Evolutionary conservation across 2,797 vertebrate genomes (phyloP), one percentile per base, ranked within the genome.

Genomic region (Monodelphis domestica): DNA sequence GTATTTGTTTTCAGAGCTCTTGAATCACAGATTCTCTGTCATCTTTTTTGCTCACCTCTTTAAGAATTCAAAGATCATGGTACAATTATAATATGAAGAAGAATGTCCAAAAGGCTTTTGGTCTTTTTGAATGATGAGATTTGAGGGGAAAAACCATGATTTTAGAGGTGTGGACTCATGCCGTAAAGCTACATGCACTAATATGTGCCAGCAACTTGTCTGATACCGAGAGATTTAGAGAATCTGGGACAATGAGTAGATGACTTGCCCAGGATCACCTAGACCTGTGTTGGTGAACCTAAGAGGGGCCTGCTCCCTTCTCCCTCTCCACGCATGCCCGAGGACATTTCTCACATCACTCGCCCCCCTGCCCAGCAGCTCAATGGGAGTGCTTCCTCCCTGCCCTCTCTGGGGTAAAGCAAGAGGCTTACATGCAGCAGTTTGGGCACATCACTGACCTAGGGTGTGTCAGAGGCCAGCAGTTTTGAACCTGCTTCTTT

Each of bases 31-130:
- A 57, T 89, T 55, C 17, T 2, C 1, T 90, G 7, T 54, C 90
- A 59, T 56, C n/a, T 90, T 95, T 70, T 94, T 94, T 95, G 54
- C 94, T 45, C 89, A 78, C 90, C 14, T 96, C 24, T 54, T 95
- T 56, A 88, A 87, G 89, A 92, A 55, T 87, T 51, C 92, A 53
- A 70, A 54, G 93, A 89, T 33, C 12, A 3, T 88, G 91, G 90
- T 93, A 52, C 92, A 88, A 91, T 78, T 95, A 70, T 91, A 4
- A n/a, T 29, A 30, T 91, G 63, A 90, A 88, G 91, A 96, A 95
- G 78, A 55, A 54, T 93, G 52, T 38, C 55, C 57, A 91, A 92
- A 56, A 56, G 14, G n/a, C n/a, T 70, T 70, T 15, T 38, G 15
- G 33, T 70, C 63, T 70, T 38, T 38, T 38, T 21, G 17, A 70